Evolutionary conservation across 2,797 vertebrate species (phyloP), one percentile per base, ranked within the genome.

Genomic region (Remorina albescens): DNA sequence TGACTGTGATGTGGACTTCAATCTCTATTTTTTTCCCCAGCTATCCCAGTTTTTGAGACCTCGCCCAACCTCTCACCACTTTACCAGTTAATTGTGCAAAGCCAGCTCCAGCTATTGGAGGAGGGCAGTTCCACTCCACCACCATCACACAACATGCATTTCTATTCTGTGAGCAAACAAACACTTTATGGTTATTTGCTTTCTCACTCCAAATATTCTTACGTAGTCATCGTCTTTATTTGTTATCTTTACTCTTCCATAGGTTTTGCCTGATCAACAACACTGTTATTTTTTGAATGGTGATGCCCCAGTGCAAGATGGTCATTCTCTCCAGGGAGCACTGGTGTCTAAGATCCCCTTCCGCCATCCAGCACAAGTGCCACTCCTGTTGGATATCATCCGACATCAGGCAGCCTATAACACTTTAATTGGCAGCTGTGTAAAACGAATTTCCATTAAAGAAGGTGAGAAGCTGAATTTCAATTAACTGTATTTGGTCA

Each of bases 231-330:
- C 2, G 16, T 37, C 36, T 37, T 13, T 12, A 13, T 37, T 37
- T 37, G 3, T 11, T 56, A 1, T 42, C 8, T 64, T 61, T 36
- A 10, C 76, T n/a, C 8, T 42, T 39, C 59, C 36, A 30, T 81
- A 99, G 98, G 94, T 97, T 79, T 94, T 99, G 89, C 97, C 98
- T 81, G 98, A 97, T 74, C 98, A 99, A 89, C 97, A 98, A 87
- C 98, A 99, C 83, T 98, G 98, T 89, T 99, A 99, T 90, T 99
- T 98, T 87, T 93, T 99, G 70, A 99, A 99, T 80, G 96, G 97
- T 19, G 96, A 98, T 71, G 98, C 98, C 51, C 97, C 97, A 10
- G 96, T 99, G 75, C 97, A 97, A 71, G 97, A 98, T 18, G 97
- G 97, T 6, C 94, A 92, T 46, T 96, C 95, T 80, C 95, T 99